Evolutionary conservation across 2,888 invertebrate genomes (phyloP).

Genomic region (Ernsta delagoae): DNA sequence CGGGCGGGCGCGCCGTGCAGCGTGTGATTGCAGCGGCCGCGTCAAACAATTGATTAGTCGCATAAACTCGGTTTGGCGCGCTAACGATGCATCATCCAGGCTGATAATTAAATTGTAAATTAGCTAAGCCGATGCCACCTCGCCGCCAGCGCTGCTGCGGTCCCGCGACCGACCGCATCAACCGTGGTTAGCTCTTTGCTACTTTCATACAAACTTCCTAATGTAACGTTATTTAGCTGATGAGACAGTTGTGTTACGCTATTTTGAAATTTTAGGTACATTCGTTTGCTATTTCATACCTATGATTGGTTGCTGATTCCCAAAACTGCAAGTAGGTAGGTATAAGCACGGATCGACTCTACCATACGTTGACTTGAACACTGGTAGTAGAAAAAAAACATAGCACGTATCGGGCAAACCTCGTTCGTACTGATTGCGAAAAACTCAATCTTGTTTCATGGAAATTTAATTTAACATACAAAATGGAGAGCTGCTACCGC

Average conservation of each 20-base stretch:
- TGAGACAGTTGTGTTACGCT: conserved; percentile 15
- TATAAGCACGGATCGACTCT: conserved; percentile 1
- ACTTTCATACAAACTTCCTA: conserved; percentile 39
- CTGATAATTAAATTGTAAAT: conserved; percentile 84
- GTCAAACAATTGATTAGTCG: conserved; percentile 85
- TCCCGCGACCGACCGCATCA: conserved; percentile 25
- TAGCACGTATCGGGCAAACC: conserved; percentile 60
- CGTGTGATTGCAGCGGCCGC: conserved; percentile 82
- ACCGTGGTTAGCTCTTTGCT: conserved; percentile 51
- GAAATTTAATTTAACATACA: conserved; percentile 85
- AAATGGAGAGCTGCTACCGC: conserved; percentile 80
- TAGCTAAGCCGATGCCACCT: conserved; percentile 80
- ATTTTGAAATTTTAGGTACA: neutral
- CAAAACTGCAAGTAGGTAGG: conserved; percentile 33
- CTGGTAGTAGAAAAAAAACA: conserved; percentile 47
- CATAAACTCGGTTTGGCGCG: conserved; percentile 84
- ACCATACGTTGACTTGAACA: conserved; percentile 36
- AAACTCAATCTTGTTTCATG: conserved; percentile 85
- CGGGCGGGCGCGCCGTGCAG: conserved; percentile 49
- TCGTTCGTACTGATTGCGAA: conserved; percentile 80
- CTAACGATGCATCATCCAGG: conserved; percentile 83
- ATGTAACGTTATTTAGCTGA: conserved; percentile 27
- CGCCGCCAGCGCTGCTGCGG: conserved; percentile 54
- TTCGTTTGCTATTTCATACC: neutral
- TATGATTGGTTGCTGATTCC: neutral